Conservation (phyloP, 2,888 invertebrate genomes). For the Coleophora flavipennella region DNA sequence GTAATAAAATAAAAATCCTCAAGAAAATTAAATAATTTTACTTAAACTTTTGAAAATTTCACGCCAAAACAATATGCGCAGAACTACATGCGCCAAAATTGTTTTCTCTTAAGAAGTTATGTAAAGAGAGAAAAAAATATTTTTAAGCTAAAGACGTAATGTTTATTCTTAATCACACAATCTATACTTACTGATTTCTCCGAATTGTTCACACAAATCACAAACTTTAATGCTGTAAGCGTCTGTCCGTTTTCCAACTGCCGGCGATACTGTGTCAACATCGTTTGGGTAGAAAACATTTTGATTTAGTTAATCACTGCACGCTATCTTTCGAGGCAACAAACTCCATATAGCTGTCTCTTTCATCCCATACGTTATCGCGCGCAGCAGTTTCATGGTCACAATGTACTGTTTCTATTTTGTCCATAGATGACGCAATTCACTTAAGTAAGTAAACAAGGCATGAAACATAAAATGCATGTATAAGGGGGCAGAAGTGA, state of each 20-base stretch:
- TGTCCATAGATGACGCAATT: not conserved
- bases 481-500: too few species aligned
- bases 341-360: not conserved
- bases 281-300: not conserved
- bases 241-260: not conserved
- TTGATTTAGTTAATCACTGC: not conserved
- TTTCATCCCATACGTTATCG: not conserved
- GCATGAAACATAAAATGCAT: not conserved
- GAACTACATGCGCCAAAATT: not conserved
- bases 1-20: not conserved
- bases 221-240: not conserved
- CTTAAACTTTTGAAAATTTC: not conserved
- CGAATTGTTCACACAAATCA: not conserved
- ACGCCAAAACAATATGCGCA: not conserved
- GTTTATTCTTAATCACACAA: not conserved
- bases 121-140: not conserved
- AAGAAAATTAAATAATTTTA: not conserved
- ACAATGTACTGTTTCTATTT: not conserved
- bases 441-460: not conserved
- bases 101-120: not conserved
- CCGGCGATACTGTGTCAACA: not conserved
- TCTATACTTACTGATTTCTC: not conserved
- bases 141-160: not conserved
- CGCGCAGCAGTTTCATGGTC: not conserved
- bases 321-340: not conserved